These are phyloP conservation scores for Hydropotes inermis DNA, from an alignment of 2,113 vertebrate species.

Conservation along the genomic window DNA sequence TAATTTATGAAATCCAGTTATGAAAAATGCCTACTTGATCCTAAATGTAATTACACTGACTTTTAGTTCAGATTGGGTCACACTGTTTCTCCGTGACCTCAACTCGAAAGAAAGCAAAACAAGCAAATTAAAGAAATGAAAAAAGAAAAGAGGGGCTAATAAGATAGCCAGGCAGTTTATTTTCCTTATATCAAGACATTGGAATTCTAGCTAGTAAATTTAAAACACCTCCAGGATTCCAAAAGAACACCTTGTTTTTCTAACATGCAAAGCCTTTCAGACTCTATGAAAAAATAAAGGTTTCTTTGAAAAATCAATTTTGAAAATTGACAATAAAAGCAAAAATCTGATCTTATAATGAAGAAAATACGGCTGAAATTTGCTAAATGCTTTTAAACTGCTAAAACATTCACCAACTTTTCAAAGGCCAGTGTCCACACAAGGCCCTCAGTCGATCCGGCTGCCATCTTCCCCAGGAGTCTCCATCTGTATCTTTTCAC, in stretches of 20 bases:
- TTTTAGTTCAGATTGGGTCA: slow-evolving; percentile 6
- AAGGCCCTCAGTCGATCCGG: background rate
- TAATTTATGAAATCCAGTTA: background rate
- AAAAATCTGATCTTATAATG: background rate
- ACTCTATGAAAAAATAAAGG: background rate
- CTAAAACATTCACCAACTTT: background rate
- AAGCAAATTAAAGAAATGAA: background rate
- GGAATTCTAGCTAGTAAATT: background rate
- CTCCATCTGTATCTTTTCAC: background rate
- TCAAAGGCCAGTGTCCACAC: background rate
- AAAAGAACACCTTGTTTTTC: background rate
- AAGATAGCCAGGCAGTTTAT: slow-evolving; percentile 16
- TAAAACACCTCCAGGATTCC: background rate
- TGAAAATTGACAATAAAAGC: slow-evolving; percentile 21
- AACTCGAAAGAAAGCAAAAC: background rate
- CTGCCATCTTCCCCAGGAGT: background rate
- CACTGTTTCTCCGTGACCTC: background rate
- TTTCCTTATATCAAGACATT: background rate
- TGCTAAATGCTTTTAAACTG: background rate
- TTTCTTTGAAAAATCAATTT: background rate
- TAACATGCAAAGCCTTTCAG: background rate
- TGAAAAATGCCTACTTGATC: background rate
- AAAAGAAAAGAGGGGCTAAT: background rate
- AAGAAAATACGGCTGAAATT: background rate
- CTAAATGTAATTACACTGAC: background rate